Evolutionary conservation across 2,888 invertebrate genomes (phyloP).

Genomic region (Spodoptera exigua): DNA sequence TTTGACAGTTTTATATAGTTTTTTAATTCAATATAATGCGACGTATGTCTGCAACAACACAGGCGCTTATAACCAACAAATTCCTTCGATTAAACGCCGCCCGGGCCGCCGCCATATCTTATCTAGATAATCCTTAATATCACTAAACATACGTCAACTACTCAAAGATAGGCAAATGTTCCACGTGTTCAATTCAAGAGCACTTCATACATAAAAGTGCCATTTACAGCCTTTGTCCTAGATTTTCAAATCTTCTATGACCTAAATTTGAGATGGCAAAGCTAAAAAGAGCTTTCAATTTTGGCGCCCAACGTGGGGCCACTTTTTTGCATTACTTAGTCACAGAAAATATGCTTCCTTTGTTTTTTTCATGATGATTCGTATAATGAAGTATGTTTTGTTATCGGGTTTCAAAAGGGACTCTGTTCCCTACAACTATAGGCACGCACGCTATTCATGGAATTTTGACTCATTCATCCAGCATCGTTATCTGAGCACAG

Average conservation of each 20-base stretch:
- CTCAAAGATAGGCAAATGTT: conserved; percentile 49
- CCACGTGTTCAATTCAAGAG: conserved; percentile 50
- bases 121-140: conserved; percentile 47
- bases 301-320: conserved; percentile 46
- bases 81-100: conserved; percentile 42
- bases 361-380: not conserved
- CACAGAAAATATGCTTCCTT: not conserved
- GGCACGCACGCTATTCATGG: conserved; percentile 8
- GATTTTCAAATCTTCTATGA: conserved; percentile 4
- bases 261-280: conserved; percentile 6
- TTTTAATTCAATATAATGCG: not conserved
- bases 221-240: conserved; percentile 20
- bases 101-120: conserved; percentile 36
- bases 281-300: not conserved
- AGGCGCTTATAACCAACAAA: conserved; percentile 28
- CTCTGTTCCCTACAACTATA: conserved; percentile 5
- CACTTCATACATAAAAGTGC: conserved; percentile 24
- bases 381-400: conserved; percentile 6
- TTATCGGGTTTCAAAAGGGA: conserved; percentile 19
- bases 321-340: not conserved
- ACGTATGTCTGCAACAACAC: conserved; percentile 12
- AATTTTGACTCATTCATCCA: conserved; percentile 27
- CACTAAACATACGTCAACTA: conserved; percentile 47
- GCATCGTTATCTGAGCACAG: conserved; percentile 24
- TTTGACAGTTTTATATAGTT: conserved; percentile 8